Conservation (phyloP, 2,888 invertebrate species). For the Napeogenes sylphis region DNA sequence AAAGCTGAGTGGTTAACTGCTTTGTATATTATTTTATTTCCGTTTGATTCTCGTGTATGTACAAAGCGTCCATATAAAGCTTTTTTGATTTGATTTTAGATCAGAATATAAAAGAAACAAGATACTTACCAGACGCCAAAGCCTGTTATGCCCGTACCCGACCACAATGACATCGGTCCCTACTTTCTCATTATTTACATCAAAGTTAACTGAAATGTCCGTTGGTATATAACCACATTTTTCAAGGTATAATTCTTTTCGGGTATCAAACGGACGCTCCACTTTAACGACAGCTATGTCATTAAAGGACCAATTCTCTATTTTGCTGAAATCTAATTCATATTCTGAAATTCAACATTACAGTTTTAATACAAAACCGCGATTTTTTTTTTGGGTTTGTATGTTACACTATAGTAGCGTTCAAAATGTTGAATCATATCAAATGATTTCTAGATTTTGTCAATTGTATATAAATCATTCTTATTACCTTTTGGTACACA, state of each 20-base stretch:
- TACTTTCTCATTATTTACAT: constrained; percentile 34
- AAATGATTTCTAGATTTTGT: no score
- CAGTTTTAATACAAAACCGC: neutral
- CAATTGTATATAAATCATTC: no score
- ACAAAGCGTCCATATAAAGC: no score
- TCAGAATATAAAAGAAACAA: neutral
- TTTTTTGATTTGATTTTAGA: neutral
- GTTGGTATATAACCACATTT: constrained; percentile 41
- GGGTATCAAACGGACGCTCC: constrained; percentile 40
- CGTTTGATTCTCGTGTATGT: no score
- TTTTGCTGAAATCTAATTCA: constrained; percentile 35
- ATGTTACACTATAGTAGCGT: no score
- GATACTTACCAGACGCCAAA: constrained; percentile 38
- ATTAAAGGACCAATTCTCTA: constrained; percentile 45
- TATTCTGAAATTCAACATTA: constrained; percentile 39
- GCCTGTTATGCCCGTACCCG: constrained; percentile 42
- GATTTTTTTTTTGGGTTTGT: neutral
- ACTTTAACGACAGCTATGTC: constrained; percentile 51
- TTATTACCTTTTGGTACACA: constrained; percentile 43
- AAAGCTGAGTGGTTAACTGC: no score
- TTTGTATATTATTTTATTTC: no score
- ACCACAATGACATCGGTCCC: constrained; percentile 35
- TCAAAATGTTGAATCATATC: no score
- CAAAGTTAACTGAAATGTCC: constrained; percentile 40
- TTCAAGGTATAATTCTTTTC: constrained; percentile 20